Base-by-base conservation (phyloP, 37 sponge, comb jelly and placozoan genomes). In the Cliona cf. orientalis region DNA sequence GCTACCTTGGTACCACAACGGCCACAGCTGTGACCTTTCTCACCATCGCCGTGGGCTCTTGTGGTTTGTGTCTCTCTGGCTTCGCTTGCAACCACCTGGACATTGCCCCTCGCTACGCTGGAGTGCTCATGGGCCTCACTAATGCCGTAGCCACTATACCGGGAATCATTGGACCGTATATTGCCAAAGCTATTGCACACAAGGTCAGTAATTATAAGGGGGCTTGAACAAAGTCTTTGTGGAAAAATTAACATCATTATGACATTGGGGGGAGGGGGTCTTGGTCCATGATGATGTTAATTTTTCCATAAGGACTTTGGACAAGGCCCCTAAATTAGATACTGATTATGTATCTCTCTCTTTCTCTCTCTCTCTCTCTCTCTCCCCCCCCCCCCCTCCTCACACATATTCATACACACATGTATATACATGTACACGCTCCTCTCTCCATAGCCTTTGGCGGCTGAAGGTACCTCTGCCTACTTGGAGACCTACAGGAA, bases 71-170 rank as follows among this genome's bases (percentile, higher is more conserved):
- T 3, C 12, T 80, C 21, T 84, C 90, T n/a, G 97, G 95, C 14
- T 86, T 75, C 71, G 80, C 42, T 53, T 69, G 78, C 56, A 94
- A 88, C 61, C 90, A 94, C 44, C 59, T 97, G 68, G 95, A 94
- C 73, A 91, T 94, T 75, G 95, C 95, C 39, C 95, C 97, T 43
- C 53, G 58, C 19, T 89, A 72, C 57, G 88, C 97, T 59, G 97
- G 97, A 0, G 68, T 97, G 2, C 49, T 97, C n/a, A 94, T 97
- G 95, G 97, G 95, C 0, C 81, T 97, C 42, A 89, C 90, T 12
- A 97, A 97, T 80, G 75, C 71, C 12, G 74, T 36, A 40, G 97
- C 75, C 9, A 94, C 95, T 33, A 61, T 97, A 1, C 92, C 97
- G 35, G 97, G 97, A 7, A 65, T 97, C 59, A 32, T 92, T 19